These are phyloP conservation scores for Nycteola revayana DNA, from an alignment of 2,888 invertebrate species.

Conservation along the genomic window DNA sequence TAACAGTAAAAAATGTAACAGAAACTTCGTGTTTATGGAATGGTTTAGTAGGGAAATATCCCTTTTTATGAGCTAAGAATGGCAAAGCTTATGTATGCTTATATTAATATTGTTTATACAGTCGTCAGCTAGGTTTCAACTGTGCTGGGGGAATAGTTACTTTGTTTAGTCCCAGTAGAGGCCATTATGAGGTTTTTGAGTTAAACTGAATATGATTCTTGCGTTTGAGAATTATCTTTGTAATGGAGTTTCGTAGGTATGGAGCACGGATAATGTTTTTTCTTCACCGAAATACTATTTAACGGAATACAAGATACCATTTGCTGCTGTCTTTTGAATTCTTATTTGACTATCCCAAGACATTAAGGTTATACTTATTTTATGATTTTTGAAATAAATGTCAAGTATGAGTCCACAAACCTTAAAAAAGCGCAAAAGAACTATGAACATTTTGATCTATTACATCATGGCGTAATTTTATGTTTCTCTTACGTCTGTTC, in stretches of 20 bases:
- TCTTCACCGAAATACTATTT: too few relatives aligned
- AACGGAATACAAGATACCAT: too few relatives aligned
- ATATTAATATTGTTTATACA: constrained; percentile 70
- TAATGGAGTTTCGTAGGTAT: constrained; percentile 16
- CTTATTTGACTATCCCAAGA: too few relatives aligned
- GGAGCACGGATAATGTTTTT: constrained; percentile 15
- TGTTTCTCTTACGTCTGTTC: too few relatives aligned
- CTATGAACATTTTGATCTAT: too few relatives aligned
- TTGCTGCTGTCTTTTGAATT: too few relatives aligned
- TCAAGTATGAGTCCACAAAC: too few relatives aligned
- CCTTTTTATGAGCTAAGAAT: constrained; percentile 76
- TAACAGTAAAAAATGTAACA: constrained; percentile 26
- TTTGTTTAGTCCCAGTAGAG: constrained; percentile 21
- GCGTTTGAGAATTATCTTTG: constrained; percentile 16
- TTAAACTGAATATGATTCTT: constrained; percentile 7
- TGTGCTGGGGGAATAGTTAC: constrained; percentile 31
- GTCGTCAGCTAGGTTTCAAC: constrained; percentile 41
- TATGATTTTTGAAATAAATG: too few relatives aligned
- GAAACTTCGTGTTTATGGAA: constrained; percentile 64
- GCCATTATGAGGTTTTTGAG: constrained; percentile 12
- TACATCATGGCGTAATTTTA: too few relatives aligned
- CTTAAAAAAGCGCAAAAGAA: too few relatives aligned
- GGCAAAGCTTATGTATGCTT: constrained; percentile 66
- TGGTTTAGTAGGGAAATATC: constrained; percentile 74
- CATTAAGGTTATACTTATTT: too few relatives aligned